Percentiles rank a stretch among this genome's conserved stretches.
phyloP scores from a whole-genome alignment of 1,140 invertebrate species.

The Temnothorax curvispinosus region DNA sequence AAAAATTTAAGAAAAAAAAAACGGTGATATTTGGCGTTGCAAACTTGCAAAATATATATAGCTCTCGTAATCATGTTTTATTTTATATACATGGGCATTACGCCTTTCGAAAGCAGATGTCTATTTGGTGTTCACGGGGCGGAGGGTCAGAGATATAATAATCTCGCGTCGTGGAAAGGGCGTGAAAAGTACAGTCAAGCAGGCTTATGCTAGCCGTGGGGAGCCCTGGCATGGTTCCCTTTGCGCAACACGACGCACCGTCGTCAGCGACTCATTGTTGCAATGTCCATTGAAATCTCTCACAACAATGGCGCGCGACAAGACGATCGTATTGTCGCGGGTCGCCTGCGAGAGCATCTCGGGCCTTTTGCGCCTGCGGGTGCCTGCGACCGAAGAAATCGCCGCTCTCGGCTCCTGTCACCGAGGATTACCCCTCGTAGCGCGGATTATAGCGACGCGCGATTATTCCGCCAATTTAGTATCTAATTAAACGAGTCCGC shows the following conservation, averaged over 20 bases:
- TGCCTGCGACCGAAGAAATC: constrained; percentile 63
- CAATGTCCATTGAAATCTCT: constrained; percentile 81
- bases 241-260: constrained; percentile 77
- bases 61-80: constrained; percentile 6
- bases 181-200: constrained; percentile 85
- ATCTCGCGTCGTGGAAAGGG: constrained; percentile 75
- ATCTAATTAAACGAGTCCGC: not conserved
- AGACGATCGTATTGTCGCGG: constrained; percentile 78
- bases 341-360: constrained; percentile 57
- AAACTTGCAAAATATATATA: not conserved
- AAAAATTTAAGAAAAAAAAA: not conserved
- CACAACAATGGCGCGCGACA: constrained; percentile 72
- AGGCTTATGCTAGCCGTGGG: constrained; percentile 74
- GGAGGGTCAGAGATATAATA: constrained; percentile 65
- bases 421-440: constrained; percentile 55
- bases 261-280: constrained; percentile 83
- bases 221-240: constrained; percentile 64
- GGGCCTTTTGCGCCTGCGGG: constrained; percentile 19
- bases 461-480: constrained; percentile 31
- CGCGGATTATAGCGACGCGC: constrained; percentile 35
- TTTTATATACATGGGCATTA: constrained; percentile 39
- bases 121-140: constrained; percentile 1
- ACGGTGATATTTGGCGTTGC: not conserved
- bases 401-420: constrained; percentile 28
- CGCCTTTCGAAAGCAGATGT: constrained; percentile 62